A percentile compares a stretch with the other conserved stretches of the same genome.
phyloP scores from a whole-genome alignment of 1,140 invertebrate genomes.

The Rhopalosiphum maidis region DNA sequence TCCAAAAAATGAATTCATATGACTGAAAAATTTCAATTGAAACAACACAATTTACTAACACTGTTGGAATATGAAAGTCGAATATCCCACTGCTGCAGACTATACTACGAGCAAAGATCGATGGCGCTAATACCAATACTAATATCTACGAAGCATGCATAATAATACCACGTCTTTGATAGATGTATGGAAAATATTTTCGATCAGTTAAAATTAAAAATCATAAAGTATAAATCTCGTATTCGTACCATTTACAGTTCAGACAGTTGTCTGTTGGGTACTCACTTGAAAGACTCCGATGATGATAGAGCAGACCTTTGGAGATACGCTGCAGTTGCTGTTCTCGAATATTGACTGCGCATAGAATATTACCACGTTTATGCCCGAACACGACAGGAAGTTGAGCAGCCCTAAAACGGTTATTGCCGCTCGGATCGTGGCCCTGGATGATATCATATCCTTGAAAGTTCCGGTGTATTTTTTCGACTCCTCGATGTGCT shows the following conservation, averaged over 20 bases:
- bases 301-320: conserved; percentile 70
- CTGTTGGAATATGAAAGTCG: neutral
- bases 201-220: neutral
- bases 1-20: neutral
- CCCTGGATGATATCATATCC: conserved; percentile 67
- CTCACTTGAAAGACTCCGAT: conserved; percentile 68
- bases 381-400: conserved; percentile 64
- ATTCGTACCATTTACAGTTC: neutral
- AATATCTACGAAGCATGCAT: neutral
- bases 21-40: neutral
- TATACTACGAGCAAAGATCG: neutral
- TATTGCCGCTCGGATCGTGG: conserved; percentile 71
- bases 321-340: conserved; percentile 67
- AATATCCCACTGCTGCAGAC: neutral
- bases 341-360: conserved; percentile 71
- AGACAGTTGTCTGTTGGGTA: conserved; percentile 60
- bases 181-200: too few species aligned
- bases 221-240: neutral
- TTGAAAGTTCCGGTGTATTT: conserved; percentile 68
- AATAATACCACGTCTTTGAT: neutral
- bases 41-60: neutral
- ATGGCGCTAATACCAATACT: neutral
- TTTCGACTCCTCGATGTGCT: conserved; percentile 68
- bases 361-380: conserved; percentile 75
- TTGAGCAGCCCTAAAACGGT: conserved; percentile 72